Evolutionary conservation across 2,113 vertebrate species (phyloP).

Genomic region (Oriolus oriolus): DNA sequence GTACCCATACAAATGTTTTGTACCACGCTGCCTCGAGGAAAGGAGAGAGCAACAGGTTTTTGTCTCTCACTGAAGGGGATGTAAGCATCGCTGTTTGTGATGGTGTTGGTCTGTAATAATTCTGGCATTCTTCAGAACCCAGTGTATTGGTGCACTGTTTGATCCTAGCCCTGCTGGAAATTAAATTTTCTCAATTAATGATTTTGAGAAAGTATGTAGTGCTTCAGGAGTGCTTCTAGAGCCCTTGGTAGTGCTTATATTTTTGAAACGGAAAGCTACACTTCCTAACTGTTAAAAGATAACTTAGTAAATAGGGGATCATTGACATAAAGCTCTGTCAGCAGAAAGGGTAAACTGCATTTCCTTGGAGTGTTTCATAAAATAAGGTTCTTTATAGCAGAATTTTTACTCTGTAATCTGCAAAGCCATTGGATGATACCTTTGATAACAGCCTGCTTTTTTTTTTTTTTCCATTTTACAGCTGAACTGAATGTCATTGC

Average conservation of each 20-base stretch:
- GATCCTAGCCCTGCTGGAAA: not conserved
- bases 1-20: not conserved
- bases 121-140: not conserved
- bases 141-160: not conserved
- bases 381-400: not conserved
- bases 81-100: not conserved
- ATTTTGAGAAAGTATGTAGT: not conserved
- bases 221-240: not conserved
- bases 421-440: not conserved
- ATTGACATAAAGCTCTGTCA: not conserved
- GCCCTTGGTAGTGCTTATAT: not conserved
- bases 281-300: not conserved
- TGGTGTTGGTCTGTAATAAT: not conserved
- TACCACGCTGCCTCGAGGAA: not conserved
- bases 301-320: not conserved
- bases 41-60: not conserved
- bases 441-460: not conserved
- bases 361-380: not conserved
- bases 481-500: constrained; percentile 93
- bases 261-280: not conserved
- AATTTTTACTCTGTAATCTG: not conserved
- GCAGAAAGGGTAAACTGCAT: not conserved
- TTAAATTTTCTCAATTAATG: not conserved
- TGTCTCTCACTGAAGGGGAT: not conserved
- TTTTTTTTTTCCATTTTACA: constrained; percentile 59